Evolutionary conservation across 2,797 vertebrate genomes (phyloP).

Genomic region (Oceanodroma leucorhoa): DNA sequence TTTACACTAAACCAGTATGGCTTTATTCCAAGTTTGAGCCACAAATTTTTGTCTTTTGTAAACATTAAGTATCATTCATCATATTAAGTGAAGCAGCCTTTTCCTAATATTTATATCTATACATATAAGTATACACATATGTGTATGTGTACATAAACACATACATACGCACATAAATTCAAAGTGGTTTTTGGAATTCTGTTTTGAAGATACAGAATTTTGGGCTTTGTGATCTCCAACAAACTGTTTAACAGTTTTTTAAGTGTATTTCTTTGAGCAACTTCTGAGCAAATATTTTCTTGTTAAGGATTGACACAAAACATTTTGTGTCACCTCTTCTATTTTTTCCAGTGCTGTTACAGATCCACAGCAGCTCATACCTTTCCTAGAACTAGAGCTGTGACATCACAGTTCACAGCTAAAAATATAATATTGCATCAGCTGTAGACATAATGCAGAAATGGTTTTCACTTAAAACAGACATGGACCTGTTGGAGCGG

Average conservation of each 20-base stretch:
- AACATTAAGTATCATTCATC: not conserved
- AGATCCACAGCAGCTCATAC: not conserved
- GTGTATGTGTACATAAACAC: not conserved
- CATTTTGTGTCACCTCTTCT: not conserved
- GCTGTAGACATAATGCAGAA: not conserved
- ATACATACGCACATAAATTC: not conserved
- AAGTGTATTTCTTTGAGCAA: not conserved
- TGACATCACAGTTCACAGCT: not conserved
- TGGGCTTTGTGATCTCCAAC: not conserved
- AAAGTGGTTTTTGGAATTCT: not conserved
- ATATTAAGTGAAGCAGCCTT: not conserved
- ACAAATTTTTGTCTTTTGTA: slow-evolving; percentile 19
- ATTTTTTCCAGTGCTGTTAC: not conserved
- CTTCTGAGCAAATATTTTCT: not conserved
- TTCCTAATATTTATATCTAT: not conserved
- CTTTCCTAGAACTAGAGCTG: not conserved
- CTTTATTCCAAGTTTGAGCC: slow-evolving; percentile 1
- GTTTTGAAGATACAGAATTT: not conserved
- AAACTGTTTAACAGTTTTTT: not conserved
- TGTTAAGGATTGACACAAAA: accelerated
- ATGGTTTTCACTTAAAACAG: not conserved
- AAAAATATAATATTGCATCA: not conserved
- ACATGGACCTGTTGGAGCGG: not conserved
- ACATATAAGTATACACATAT: not conserved
- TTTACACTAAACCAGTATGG: not conserved